A percentile compares a stretch with the other conserved stretches of the same genome.
phyloP scores from a whole-genome alignment of 2,888 invertebrate genomes.

The Lacanobia oleracea region DNA sequence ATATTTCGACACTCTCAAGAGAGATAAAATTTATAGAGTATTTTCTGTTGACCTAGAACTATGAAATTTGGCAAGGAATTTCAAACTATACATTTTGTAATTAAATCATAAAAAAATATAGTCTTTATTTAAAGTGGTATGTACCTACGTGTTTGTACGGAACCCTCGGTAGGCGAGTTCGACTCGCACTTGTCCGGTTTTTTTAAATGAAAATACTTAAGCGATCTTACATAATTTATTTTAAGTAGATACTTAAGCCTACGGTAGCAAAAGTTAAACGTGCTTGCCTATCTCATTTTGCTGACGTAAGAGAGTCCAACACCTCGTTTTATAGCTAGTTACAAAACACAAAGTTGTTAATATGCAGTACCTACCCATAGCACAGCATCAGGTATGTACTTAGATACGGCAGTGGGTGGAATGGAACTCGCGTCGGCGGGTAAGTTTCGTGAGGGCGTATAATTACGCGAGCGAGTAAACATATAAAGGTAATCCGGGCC shows the following conservation, averaged over 20 bases:
- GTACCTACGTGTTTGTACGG: too few relatives aligned
- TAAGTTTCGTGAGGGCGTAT: slow-evolving; percentile 89
- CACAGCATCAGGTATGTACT: slow-evolving; percentile 46
- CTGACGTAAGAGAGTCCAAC: background rate
- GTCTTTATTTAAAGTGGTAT: too few relatives aligned
- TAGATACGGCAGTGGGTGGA: slow-evolving; percentile 48
- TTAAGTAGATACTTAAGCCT: background rate
- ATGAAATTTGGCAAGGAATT: too few relatives aligned
- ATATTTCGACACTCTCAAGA: too few relatives aligned
- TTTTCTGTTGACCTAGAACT: too few relatives aligned
- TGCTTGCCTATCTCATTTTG: too few relatives aligned
- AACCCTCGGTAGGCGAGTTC: too few relatives aligned
- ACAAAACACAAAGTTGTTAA: slow-evolving; percentile 24
- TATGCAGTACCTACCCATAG: slow-evolving; percentile 28
- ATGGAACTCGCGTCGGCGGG: slow-evolving; percentile 64
- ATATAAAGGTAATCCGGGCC: slow-evolving; percentile 90
- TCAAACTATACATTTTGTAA: too few relatives aligned
- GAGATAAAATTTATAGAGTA: too few relatives aligned
- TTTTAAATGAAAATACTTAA: background rate
- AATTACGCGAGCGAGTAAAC: slow-evolving; percentile 90
- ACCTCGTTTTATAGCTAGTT: background rate
- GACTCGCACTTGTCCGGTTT: background rate
- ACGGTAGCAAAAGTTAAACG: background rate
- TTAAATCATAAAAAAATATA: too few relatives aligned
- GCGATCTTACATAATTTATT: background rate